A percentile compares a stretch with the other conserved stretches of the same genome.
Conservation (phyloP, 2,113 vertebrate species). For the Anguilla japonica region DNA sequence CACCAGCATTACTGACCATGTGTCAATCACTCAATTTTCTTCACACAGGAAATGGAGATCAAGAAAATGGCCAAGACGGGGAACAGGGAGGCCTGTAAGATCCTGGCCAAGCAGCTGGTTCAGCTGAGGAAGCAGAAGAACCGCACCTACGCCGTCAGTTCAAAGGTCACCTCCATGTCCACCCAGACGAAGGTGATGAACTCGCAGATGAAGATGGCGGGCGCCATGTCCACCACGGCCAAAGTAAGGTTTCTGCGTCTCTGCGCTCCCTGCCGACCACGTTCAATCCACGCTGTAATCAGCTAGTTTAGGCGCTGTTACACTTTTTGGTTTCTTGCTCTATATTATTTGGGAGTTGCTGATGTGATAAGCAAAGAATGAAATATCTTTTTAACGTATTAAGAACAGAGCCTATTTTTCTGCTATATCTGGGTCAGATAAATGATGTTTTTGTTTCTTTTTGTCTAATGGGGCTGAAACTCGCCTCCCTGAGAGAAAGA, state of each 20-base stretch:
- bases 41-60: slow-evolving; percentile 88
- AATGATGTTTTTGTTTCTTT: not conserved
- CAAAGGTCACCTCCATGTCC: slow-evolving; percentile 95
- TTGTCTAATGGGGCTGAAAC: not conserved
- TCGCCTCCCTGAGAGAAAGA: not conserved
- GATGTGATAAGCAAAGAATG: slow-evolving; percentile 1
- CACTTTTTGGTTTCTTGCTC: not conserved
- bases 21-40: slow-evolving; percentile 10
- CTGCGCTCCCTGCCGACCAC: not conserved
- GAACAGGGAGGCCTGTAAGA: slow-evolving; percentile 93
- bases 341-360: slow-evolving; percentile 41
- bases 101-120: slow-evolving; percentile 93
- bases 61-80: slow-evolving; percentile 98
- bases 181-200: slow-evolving; percentile 97
- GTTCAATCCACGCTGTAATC: not conserved
- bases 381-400: not conserved
- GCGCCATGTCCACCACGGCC: slow-evolving; percentile 92
- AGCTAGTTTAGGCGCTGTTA: not conserved
- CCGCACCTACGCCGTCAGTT: slow-evolving; percentile 93
- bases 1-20: not conserved
- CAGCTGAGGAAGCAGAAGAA: slow-evolving; percentile 93
- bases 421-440: not conserved
- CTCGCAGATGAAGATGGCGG: slow-evolving; percentile 99
- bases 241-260: slow-evolving; percentile 72
- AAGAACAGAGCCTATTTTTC: not conserved